phyloP scores from a whole-genome alignment of 2,113 vertebrate genomes.

The Ranitomeya imitator region DNA sequence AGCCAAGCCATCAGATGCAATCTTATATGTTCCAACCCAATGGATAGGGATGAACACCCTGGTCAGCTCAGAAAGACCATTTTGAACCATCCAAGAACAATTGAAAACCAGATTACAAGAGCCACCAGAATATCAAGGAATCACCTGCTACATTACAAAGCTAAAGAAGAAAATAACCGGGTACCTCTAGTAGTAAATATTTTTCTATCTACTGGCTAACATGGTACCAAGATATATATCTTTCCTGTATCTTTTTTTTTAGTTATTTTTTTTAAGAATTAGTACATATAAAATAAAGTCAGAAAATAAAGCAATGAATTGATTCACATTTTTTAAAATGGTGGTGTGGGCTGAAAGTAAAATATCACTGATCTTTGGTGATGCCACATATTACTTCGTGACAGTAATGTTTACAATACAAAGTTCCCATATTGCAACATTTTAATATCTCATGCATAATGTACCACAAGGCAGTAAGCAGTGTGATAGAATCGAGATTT shows the following conservation, averaged over 20 bases:
- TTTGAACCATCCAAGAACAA: no score
- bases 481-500: constrained; percentile 3
- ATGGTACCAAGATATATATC: no score
- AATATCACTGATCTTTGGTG: neutral
- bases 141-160: no score
- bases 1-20: no score
- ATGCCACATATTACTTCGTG: neutral
- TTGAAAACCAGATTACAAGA: no score
- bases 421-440: neutral
- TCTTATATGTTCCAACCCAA: no score
- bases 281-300: neutral
- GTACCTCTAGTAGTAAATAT: no score
- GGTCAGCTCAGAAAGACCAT: no score
- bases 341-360: neutral
- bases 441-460: constrained; percentile 39
- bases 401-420: neutral
- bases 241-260: neutral
- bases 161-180: no score
- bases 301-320: neutral
- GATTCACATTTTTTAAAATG: neutral
- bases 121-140: no score
- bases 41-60: no score
- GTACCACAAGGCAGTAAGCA: constrained; percentile 9
- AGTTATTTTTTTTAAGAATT: neutral
- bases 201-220: no score